Evolutionary conservation across 2,113 vertebrate genomes (phyloP).

Genomic region (Larimichthys polyactis): DNA sequence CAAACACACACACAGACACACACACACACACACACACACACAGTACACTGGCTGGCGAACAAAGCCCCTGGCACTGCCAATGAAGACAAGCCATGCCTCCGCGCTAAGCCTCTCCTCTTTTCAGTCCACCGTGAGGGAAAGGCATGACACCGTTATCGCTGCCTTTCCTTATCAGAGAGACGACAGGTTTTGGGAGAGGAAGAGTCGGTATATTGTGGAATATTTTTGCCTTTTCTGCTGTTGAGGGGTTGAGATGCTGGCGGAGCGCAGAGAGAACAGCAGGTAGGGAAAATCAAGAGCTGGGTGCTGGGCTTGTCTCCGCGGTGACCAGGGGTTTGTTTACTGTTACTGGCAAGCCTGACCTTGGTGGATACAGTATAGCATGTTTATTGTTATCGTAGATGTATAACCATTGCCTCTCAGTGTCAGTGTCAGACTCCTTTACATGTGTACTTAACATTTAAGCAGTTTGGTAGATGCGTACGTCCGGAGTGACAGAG

Average conservation of each 20-base stretch:
- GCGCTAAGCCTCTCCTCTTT: constrained; percentile 50
- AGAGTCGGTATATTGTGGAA: constrained; percentile 4
- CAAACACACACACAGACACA: constrained; percentile 30
- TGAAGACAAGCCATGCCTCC: constrained; percentile 61
- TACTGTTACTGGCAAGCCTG: constrained; percentile 44
- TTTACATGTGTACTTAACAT: constrained; percentile 15
- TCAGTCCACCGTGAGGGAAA: constrained; percentile 38
- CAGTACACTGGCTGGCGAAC: constrained; percentile 68
- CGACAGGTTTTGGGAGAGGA: not conserved
- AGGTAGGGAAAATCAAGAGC: constrained; percentile 77
- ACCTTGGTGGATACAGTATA: constrained; percentile 25
- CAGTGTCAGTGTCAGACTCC: accelerated
- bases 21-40: constrained; percentile 35
- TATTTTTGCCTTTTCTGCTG: constrained; percentile 43
- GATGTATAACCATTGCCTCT: constrained; percentile 36
- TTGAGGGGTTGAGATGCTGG: constrained; percentile 80
- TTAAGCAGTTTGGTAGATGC: not conserved
- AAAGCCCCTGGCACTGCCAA: constrained; percentile 79
- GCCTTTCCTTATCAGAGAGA: constrained; percentile 16
- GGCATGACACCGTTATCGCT: constrained; percentile 44
- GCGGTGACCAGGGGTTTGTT: constrained; percentile 76
- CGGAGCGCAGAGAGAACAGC: constrained; percentile 80
- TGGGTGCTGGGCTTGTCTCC: constrained; percentile 71
- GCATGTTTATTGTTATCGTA: constrained; percentile 26
- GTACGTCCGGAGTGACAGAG: not conserved